phyloP scores from a whole-genome alignment of 53 echinoderm and acorn worm species.

The Hippasteria phrygiana region DNA sequence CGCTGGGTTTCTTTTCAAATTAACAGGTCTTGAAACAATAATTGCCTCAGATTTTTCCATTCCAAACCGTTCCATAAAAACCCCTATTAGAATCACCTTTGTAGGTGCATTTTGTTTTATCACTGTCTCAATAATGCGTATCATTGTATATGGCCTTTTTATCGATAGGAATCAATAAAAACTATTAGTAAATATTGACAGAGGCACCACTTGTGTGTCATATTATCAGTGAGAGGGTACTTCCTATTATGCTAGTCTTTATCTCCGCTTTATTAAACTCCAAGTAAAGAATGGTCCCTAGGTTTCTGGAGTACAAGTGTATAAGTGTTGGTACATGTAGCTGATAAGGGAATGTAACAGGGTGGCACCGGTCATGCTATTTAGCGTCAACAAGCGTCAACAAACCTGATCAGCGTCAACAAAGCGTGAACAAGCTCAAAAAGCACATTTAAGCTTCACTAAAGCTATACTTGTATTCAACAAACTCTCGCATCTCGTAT shows the following conservation, averaged over 20 bases:
- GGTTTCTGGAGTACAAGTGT: too few relatives aligned
- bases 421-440: too few relatives aligned
- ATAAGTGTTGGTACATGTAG: too few relatives aligned
- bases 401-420: too few relatives aligned
- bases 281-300: slow-evolving; percentile 11
- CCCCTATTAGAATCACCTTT: background rate
- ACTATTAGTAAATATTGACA: slow-evolving; percentile 7
- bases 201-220: slow-evolving; percentile 1
- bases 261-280: background rate
- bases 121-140: background rate
- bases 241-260: background rate
- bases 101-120: background rate
- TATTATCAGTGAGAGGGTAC: background rate
- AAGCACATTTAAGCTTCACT: too few relatives aligned
- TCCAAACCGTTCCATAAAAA: background rate
- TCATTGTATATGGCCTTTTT: background rate
- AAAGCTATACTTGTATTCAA: too few relatives aligned
- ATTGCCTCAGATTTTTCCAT: background rate
- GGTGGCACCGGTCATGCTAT: too few relatives aligned
- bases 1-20: too few relatives aligned
- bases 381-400: too few relatives aligned
- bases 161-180: slow-evolving; percentile 2
- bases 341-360: too few relatives aligned
- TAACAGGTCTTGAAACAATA: too few relatives aligned
- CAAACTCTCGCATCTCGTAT: too few relatives aligned